Evolutionary conservation across 2,113 vertebrate species (phyloP).

Genomic region (Symphodus melops): DNA sequence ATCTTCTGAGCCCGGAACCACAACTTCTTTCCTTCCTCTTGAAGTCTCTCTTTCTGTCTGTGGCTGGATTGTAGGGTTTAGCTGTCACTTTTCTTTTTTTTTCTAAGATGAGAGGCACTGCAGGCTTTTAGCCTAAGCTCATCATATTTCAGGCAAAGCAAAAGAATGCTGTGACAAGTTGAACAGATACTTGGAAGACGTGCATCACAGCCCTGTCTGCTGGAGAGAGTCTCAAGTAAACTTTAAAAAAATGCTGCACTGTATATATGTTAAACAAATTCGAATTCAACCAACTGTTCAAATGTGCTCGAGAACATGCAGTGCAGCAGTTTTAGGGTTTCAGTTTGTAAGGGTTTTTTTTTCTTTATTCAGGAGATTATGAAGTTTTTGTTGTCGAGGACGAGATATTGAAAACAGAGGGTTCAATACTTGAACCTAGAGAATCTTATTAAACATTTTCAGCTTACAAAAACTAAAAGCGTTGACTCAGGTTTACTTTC

Average conservation of each 20-base stretch:
- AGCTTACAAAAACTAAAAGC: no score
- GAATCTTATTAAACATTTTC: no score
- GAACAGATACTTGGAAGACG: constrained; percentile 43
- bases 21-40: constrained; percentile 41
- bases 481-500: neutral
- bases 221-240: constrained; percentile 24
- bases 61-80: constrained; percentile 61
- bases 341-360: no score
- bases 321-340: neutral
- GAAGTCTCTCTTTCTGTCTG: constrained; percentile 52
- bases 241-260: constrained; percentile 5
- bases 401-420: no score
- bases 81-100: constrained; percentile 42
- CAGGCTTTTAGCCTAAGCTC: constrained; percentile 69
- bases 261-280: neutral
- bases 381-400: no score
- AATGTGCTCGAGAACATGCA: neutral
- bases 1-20: constrained; percentile 43
- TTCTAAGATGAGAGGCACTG: constrained; percentile 66
- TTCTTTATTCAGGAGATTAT: no score
- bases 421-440: no score
- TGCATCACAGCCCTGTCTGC: constrained; percentile 30
- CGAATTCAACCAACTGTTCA: neutral
- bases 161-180: constrained; percentile 57
- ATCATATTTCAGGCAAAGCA: constrained; percentile 70